phyloP scores from a whole-genome alignment of 2,888 invertebrate species.

The Ophioninae sp. region DNA sequence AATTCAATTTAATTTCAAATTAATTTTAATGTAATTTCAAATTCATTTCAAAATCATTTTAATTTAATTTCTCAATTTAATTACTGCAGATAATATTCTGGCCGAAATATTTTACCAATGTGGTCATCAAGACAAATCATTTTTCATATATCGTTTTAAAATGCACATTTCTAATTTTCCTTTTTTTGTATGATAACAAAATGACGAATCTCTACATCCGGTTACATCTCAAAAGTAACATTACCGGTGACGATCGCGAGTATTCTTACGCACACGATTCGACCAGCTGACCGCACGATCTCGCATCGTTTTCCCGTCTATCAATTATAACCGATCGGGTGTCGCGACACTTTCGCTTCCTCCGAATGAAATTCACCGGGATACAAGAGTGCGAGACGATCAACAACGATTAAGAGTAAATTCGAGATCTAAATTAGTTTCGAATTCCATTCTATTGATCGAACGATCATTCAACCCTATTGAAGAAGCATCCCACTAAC shows the following conservation, averaged over 20 bases:
- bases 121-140: too few species aligned
- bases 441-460: background rate
- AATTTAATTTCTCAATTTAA: too few species aligned
- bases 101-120: too few species aligned
- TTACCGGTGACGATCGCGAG: constrained; percentile 11
- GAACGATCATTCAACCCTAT: too few species aligned
- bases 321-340: constrained; percentile 46
- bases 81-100: too few species aligned
- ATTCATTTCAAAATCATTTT: too few species aligned
- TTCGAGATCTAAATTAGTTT: background rate
- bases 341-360: constrained; percentile 48
- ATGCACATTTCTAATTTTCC: background rate
- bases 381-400: constrained; percentile 6
- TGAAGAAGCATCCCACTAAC: too few species aligned
- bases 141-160: background rate
- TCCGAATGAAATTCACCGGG: background rate
- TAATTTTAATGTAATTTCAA: too few species aligned
- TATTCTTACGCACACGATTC: constrained; percentile 30
- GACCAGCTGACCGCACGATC: constrained; percentile 49
- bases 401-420: background rate
- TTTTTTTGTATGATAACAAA: too few species aligned
- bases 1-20: too few species aligned
- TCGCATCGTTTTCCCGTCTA: constrained; percentile 35
- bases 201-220: background rate
- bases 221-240: background rate